Base-by-base conservation (phyloP, 2,797 vertebrate species). In the Botia kubotai region DNA sequence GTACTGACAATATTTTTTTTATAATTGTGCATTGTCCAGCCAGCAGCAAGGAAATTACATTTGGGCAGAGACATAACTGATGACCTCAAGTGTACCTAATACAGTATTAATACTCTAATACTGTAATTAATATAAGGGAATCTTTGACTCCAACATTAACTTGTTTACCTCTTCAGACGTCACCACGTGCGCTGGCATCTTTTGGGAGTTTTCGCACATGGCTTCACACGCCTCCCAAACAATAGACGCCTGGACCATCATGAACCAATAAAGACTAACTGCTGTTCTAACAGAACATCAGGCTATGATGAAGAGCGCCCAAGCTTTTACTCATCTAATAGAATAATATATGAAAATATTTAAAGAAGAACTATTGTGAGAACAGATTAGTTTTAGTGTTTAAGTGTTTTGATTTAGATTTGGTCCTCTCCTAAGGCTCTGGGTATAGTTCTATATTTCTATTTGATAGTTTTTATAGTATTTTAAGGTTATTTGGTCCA, bases 121-220 rank as follows among this genome's bases (percentile, higher is more conserved):
- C 23, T 26, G 23, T 26, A 26, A 26, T 26, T 26, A 26, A 26
- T 26, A 26, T 26, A 5, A 33, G 12, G 75, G 21, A 46, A 10
- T 36, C 2, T 52, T 29, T 12, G 26, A 57, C 23, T 78, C 43
- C 43, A 2, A 46, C 43, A 46, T 46, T 46, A 67, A 84, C 57
- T 57, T 72, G 11, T 79, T 53, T 83, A 83, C 79, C 91, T 65
- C 94, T 94, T 65, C 93, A 97, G 96, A 90, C 92, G 86, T 93
- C 87, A 68, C 92, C 87, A 90, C 94, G 83, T 81, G 88, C 83
- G 79, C 87, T 89, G 93, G 93, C 89, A 91, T 95, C 94, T 91
- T 95, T 94, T 84, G 94, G 89, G 85, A 96, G 83, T 95, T 96
- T 94, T 94, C 95, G 87, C 88, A 95, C 92, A 88, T 95, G 90